These are phyloP conservation scores for Drosophila quinaria DNA, from an alignment of 2,888 invertebrate species.

Conservation along the genomic window DNA sequence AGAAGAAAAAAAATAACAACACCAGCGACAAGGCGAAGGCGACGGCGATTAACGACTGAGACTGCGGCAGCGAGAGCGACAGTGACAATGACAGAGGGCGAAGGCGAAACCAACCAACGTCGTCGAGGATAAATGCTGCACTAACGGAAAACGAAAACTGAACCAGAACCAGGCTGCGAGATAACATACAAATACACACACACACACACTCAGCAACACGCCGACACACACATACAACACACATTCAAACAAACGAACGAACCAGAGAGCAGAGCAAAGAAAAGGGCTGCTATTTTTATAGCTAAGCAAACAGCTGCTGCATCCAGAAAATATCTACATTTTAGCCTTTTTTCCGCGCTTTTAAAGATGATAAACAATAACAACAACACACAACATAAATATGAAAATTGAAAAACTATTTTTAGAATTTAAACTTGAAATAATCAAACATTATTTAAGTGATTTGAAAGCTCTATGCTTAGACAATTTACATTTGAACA, in stretches of 20 bases:
- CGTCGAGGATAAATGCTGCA: conserved; percentile 73
- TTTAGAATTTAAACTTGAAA: not conserved
- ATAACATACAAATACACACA: conserved; percentile 55
- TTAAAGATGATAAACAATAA: not conserved
- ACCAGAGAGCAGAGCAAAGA: conserved; percentile 33
- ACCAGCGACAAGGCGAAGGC: conserved; percentile 45
- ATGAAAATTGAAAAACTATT: not conserved
- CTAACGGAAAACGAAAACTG: conserved; percentile 71
- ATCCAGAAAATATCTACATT: conserved; percentile 33
- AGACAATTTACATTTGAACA: not conserved
- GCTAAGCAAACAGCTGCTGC: conserved; percentile 35
- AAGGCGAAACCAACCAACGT: conserved; percentile 64
- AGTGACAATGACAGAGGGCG: conserved; percentile 56
- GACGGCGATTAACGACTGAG: conserved; percentile 29
- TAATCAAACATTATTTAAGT: not conserved
- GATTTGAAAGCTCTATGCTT: not conserved
- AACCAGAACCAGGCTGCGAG: conserved; percentile 67
- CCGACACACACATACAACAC: conserved; percentile 6
- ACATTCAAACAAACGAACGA: conserved; percentile 27
- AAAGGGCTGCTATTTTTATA: conserved; percentile 50
- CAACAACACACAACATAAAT: not conserved
- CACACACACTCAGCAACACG: conserved; percentile 19
- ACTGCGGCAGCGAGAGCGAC: conserved; percentile 34
- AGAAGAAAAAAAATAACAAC: conserved; percentile 42
- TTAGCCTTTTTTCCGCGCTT: conserved; percentile 5